phyloP scores from a whole-genome alignment of 2,797 vertebrate genomes.

The Manis crassicaudata region DNA sequence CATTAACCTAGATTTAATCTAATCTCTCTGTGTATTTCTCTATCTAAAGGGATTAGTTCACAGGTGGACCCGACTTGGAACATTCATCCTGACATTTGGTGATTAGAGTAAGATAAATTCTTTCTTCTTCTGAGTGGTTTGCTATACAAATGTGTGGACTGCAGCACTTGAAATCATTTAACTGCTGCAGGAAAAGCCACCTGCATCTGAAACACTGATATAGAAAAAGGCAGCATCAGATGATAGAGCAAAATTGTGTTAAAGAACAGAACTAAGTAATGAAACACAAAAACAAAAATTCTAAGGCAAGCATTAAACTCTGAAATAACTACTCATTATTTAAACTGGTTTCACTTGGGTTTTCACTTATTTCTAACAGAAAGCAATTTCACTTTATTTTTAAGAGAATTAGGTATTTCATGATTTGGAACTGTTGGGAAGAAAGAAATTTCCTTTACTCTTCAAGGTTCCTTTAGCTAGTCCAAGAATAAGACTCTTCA shows the following conservation, averaged over 20 bases:
- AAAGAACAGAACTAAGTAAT: background rate
- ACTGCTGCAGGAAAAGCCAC: background rate
- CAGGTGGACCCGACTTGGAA: background rate
- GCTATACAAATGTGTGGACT: background rate
- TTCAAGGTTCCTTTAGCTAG: too few species aligned
- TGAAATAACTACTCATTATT: background rate
- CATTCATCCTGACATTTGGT: background rate
- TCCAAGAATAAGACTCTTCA: too few species aligned
- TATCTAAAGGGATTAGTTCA: background rate
- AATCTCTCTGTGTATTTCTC: background rate
- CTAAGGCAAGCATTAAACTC: background rate
- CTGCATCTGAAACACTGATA: background rate
- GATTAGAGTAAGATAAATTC: background rate
- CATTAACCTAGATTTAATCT: background rate
- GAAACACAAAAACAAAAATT: background rate
- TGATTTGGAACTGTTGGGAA: background rate
- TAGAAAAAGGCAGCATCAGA: background rate
- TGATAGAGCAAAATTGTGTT: background rate
- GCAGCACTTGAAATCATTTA: background rate
- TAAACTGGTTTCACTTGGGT: background rate
- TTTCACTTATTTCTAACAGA: background rate
- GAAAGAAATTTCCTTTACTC: too few species aligned
- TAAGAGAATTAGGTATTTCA: background rate
- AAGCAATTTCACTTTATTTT: constrained; percentile 16
- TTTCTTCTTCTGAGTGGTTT: background rate